Percentiles rank a stretch among this genome's conserved stretches.
Conservation (phyloP, 2,888 invertebrate genomes). For the Cheilosia urbana region DNA sequence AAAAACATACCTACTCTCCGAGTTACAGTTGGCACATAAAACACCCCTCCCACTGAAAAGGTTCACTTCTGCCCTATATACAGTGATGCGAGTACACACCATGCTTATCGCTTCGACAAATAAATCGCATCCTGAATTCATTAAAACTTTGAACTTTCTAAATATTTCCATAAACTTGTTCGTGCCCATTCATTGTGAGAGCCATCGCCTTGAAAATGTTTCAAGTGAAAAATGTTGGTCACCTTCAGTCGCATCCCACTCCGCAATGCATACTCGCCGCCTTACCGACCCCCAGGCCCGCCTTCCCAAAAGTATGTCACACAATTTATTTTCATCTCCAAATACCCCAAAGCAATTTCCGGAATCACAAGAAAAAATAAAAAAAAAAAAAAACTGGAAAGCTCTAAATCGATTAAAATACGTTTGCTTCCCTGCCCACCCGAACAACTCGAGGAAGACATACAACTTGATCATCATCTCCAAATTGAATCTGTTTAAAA, state of each 20-base stretch:
- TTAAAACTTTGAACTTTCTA: background rate
- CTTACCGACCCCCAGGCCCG: background rate
- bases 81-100: background rate
- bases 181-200: background rate
- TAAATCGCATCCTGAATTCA: background rate
- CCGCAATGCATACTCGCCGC: background rate
- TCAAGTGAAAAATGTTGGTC: conserved; percentile 39
- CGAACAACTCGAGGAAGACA: conserved; percentile 2
- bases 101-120: background rate
- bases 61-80: background rate
- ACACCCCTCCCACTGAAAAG: too few relatives aligned
- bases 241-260: conserved; percentile 7
- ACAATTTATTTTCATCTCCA: conserved; percentile 64
- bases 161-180: conserved; percentile 3
- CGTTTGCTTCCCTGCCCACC: conserved; percentile 21
- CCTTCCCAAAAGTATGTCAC: conserved; percentile 48
- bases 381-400: background rate
- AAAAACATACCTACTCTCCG: too few relatives aligned
- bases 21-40: too few relatives aligned
- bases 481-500: conserved; percentile 69
- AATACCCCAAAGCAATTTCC: conserved; percentile 72
- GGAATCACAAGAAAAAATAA: conserved; percentile 12
- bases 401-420: conserved; percentile 73
- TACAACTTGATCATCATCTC: conserved; percentile 56
- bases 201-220: too few relatives aligned